Evolutionary conservation across 1,140 invertebrate genomes (phyloP).

Genomic region (Sinonovacula constricta): DNA sequence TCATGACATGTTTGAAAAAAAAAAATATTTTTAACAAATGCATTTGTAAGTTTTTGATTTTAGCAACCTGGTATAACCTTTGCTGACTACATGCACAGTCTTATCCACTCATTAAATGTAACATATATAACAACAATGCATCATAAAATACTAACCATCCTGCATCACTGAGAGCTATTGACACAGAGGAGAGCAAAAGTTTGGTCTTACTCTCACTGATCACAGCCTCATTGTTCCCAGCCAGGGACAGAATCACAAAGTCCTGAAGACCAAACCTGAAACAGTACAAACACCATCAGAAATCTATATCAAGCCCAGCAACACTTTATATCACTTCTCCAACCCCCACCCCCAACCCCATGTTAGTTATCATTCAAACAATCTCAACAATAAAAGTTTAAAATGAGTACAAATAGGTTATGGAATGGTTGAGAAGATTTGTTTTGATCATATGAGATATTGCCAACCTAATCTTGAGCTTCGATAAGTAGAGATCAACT

Average conservation of each 20-base stretch:
- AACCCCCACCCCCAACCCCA: too few species aligned
- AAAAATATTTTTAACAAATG: neutral
- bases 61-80: neutral
- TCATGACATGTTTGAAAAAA: neutral
- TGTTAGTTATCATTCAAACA: too few species aligned
- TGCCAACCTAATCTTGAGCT: too few species aligned
- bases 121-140: neutral
- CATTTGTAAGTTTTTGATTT: neutral
- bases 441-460: too few species aligned
- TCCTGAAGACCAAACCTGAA: constrained; percentile 45
- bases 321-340: too few species aligned
- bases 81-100: too few species aligned
- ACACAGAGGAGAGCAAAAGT: constrained; percentile 42
- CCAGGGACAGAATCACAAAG: constrained; percentile 38
- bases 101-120: neutral
- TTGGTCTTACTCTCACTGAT: constrained; percentile 31
- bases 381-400: too few species aligned
- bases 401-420: too few species aligned
- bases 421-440: too few species aligned
- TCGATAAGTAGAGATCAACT: too few species aligned
- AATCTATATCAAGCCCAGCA: too few species aligned
- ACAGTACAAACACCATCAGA: neutral
- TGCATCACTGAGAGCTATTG: constrained; percentile 41
- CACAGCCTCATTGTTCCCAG: constrained; percentile 22
- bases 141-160: constrained; percentile 29